Evolutionary conservation across 2,888 invertebrate genomes (phyloP), one percentile per base, ranked within the genome.

Genomic region (Spialia ferax): DNA sequence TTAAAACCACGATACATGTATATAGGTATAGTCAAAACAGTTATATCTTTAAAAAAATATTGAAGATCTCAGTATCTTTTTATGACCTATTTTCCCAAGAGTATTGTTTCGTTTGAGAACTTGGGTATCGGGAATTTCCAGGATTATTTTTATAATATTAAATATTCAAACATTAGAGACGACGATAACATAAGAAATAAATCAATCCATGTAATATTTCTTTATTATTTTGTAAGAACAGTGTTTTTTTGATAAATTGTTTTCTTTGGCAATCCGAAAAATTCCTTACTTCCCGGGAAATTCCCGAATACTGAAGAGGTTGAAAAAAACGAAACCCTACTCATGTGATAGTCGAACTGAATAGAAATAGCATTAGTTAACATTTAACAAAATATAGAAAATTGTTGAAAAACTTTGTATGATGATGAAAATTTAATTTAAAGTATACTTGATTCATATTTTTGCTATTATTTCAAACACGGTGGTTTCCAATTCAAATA

Each of bases 1-100:
- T 62, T 63, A 63, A 63, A 52, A 54, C 38, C 62, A 60, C 45
- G 26, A 48, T 13, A 48, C 48, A 45, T 26, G 10, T 26, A 60
- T 45, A 26, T 26, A 26, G 18, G 7, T 3, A 57, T 20, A 57
- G 32, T 32, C 52, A 23, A 6, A 23, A 60, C 6, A 29, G 2
- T 1, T 26, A 29, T 48, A 48, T 20, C 45, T 60, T 29, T 8
- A 45, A 23, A 60, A 45, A 45, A 60, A 29, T 15, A 45, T 11
- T 45, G 23, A 15, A 23, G n/a, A 38, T 59, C 2, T 45, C 13
- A 15, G 26, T 23, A 56, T 56, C 18, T 32, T 59, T 22, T 29
- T 23, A 45, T 18, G 26, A 29, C 23, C 1, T 45, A 45, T 45
- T 50, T 50, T 32, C 11, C 8, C 32, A 32, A 1, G 4, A 32